Evolutionary conservation across 92 coral and sea anemone genomes (phyloP).

Genomic region (Palythoa caribaeorum): DNA sequence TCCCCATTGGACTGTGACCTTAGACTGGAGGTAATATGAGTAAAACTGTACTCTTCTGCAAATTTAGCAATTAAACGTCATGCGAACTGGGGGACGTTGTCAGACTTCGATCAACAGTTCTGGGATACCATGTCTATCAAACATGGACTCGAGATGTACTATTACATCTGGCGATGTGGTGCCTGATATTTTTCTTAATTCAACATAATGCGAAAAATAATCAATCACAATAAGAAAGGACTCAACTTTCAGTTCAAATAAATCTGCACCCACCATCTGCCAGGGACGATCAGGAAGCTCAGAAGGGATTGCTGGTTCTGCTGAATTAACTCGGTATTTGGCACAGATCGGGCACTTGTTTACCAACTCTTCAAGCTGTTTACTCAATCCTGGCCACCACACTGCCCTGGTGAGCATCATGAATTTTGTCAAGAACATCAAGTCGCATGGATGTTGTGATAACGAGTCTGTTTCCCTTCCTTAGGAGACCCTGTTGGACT

Average conservation of each 20-base stretch:
- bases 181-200: slow-evolving; percentile 12
- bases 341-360: neutral
- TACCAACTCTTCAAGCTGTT: neutral
- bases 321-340: neutral
- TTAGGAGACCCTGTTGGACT: slow-evolving; percentile 46
- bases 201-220: slow-evolving; percentile 60
- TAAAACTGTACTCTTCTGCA: slow-evolving; percentile 60
- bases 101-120: slow-evolving; percentile 51
- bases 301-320: slow-evolving; percentile 58
- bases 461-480: slow-evolving; percentile 53
- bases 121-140: slow-evolving; percentile 61
- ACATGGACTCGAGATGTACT: slow-evolving; percentile 49
- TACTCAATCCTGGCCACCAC: slow-evolving; percentile 62
- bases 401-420: slow-evolving; percentile 72
- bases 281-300: slow-evolving; percentile 65
- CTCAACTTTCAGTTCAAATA: slow-evolving; percentile 42
- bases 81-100: slow-evolving; percentile 57
- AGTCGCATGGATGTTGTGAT: slow-evolving; percentile 55
- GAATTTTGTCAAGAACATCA: slow-evolving; percentile 61
- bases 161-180: slow-evolving; percentile 28
- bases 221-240: slow-evolving; percentile 45
- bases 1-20: slow-evolving; percentile 51
- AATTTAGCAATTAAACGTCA: slow-evolving; percentile 49
- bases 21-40: slow-evolving; percentile 68
- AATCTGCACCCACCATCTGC: slow-evolving; percentile 49